Base-by-base conservation (phyloP, 1,140 invertebrate genomes). In the Choristoneura fumiferana region DNA sequence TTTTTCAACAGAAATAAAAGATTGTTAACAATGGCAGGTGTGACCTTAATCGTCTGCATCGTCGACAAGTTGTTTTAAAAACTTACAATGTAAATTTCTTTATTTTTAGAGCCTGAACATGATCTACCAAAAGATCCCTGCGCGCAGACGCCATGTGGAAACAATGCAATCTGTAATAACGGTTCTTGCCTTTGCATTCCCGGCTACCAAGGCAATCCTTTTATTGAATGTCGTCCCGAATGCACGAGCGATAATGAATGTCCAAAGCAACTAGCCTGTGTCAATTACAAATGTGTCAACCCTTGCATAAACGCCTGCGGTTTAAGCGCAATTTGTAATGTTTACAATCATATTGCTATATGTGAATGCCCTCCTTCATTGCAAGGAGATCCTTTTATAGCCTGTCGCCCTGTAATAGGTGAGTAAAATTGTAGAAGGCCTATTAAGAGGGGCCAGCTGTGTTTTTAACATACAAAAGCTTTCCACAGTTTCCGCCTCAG, bases 271-370 rank as follows among this genome's bases (percentile, higher is more conserved):
- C 91, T 95, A 81, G 94, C 96, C 9, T 98, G 96, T 70, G 91
- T 97, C 29, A 97, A 97, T 66, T 91, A 94, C 43, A 92, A 96
- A 85, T 98, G 96, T 78, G 87, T 94, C 12, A 92, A 97, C 77
- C 94, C 95, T 0, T 97, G 96, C 70, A 84, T 90, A 3, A 93
- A 93, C 29, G 95, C 94, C 0, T 95, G 94, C 78, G 94, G 93
- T 18, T 77, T 90, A 56, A 91, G 92, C 71, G 87, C 91, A 43
- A 79, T 90, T 17, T 93, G 93, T 55, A 88, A 89, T 38, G 92
- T 92, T 2, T 91, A 93, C 39, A 93, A 93, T 63, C 93, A 94
- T 73, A 91, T 91, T 54, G 91, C 94, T 10, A 92, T 94, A 54
- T 95, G 94, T 68, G 90, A 89, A 18, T 94, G 93, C 75, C 88